Conservation (phyloP, 2,113 vertebrate genomes). For the Dipodomys spectabilis region DNA sequence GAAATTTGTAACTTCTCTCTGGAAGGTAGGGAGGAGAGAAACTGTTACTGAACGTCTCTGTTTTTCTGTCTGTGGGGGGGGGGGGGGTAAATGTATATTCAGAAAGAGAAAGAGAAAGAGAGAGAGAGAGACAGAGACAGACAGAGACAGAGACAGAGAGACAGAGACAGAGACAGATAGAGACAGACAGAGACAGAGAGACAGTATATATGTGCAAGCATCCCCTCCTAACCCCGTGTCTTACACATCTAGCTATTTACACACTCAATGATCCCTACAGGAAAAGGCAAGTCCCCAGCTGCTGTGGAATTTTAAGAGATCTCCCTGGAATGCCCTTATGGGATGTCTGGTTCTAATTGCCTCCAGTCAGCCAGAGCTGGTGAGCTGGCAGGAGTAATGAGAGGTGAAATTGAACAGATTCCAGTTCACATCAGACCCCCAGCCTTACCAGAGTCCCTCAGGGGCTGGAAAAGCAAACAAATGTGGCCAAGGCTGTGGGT, state of each 20-base stretch:
- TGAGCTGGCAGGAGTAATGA: conserved; percentile 71
- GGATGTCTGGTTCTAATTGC: conserved; percentile 81
- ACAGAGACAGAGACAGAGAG: too few relatives aligned
- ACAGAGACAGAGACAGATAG: not conserved
- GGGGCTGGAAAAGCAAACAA: conserved; percentile 74
- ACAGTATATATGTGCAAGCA: not conserved
- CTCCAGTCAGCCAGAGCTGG: conserved; percentile 62
- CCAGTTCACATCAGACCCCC: conserved; percentile 76
- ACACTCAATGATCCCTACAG: conserved; percentile 76
- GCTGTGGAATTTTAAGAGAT: conserved; percentile 77
- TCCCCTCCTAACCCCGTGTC: not conserved
- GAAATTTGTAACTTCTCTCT: conserved; percentile 42
- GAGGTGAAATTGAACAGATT: conserved; percentile 82
- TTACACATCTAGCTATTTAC: conserved; percentile 67
- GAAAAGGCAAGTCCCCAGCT: conserved; percentile 77
- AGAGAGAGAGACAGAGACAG: too few relatives aligned
- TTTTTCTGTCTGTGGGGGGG: conserved; percentile 14
- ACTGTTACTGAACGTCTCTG: not conserved
- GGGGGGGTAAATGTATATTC: not conserved
- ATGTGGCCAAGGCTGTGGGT: conserved; percentile 2
- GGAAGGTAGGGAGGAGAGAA: conserved; percentile 36
- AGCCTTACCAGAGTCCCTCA: conserved; percentile 64
- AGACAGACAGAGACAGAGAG: not conserved
- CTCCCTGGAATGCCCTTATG: conserved; percentile 79
- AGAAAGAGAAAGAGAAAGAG: not conserved